phyloP scores from a whole-genome alignment of 2,797 vertebrate species.

The Chelmon rostratus region DNA sequence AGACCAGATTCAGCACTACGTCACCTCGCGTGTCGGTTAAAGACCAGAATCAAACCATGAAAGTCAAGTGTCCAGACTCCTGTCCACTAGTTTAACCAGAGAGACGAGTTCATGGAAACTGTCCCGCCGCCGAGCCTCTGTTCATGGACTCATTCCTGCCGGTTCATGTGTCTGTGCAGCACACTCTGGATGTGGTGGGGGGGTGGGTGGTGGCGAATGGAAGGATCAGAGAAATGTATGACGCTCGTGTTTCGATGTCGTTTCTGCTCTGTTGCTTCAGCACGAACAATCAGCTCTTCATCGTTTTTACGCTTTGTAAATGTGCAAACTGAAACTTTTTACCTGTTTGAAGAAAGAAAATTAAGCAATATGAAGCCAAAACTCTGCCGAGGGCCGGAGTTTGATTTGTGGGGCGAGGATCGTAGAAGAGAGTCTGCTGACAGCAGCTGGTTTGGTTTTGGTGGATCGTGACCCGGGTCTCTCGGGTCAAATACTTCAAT shows the following conservation, averaged over 20 bases:
- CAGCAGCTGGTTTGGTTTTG: not conserved
- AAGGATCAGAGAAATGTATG: not conserved
- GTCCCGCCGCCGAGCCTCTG: too few relatives aligned
- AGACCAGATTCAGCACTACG: not conserved
- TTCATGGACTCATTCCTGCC: conserved; percentile 15
- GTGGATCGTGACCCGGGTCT: not conserved
- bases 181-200: not conserved
- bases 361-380: conserved; percentile 48
- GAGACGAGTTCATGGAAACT: too few relatives aligned
- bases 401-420: not conserved
- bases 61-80: not conserved
- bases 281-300: conserved; percentile 17
- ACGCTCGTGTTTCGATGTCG: not conserved
- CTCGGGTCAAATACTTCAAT: not conserved
- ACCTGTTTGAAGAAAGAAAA: conserved; percentile 17
- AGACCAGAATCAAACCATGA: not conserved
- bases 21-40: not conserved
- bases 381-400: not conserved
- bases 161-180: not conserved
- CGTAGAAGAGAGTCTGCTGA: not conserved
- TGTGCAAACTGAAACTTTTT: conserved; percentile 20
- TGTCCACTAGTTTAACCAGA: too few relatives aligned
- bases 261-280: conserved; percentile 26
- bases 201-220: not conserved
- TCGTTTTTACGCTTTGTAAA: conserved; percentile 29